Base-by-base conservation (phyloP, 2,888 invertebrate species). In the Tenthredo amoena region DNA sequence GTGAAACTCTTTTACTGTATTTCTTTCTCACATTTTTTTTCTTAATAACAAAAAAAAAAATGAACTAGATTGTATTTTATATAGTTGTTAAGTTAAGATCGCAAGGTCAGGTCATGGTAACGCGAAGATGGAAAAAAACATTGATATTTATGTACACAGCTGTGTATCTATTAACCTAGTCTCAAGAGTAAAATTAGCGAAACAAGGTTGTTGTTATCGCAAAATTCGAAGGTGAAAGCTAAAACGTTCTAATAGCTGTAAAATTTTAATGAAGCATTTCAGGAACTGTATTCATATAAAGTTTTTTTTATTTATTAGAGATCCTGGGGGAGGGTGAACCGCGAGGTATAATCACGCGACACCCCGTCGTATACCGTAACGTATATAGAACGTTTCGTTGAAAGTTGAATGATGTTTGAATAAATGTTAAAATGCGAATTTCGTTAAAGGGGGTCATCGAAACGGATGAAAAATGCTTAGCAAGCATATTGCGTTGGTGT, bases 401-500 rank as follows among this genome's bases (percentile, higher is more conserved):
- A 12, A 5, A 10, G 0, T 43, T 15, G 1, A 15, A 21, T 26
- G 43, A 21, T 21, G 43, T 43, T 43, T 43, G 40, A 12, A 74
- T 21, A 74, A 15, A 26, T 21, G 43, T n/a, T 43, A 43, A 50
- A 50, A 77, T 37, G 40, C 55, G 65, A 81, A 62, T 83, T 68
- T 43, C 9, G 43, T 47, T 15, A 68, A 83, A 83, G 47, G 83
- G 83, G 83, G 83, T 68, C 68, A 68, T 68, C 79, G 79, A 65
- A 43, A 55, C 84, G 50, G n/a, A 37, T 40, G 68, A 58, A 40
- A 82, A 88, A 87, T 40, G 87, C 87, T 88, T 86, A 77, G 85
- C 85, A 84, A 90, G 87, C 89, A 90, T 90, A 88, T 90, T 90
- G 90, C 87, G 87, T 86, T 88, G 87, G 86, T 88, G 55, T 86